phyloP scores from a whole-genome alignment of 23 tunicate species.

The Pegea sp. region DNA sequence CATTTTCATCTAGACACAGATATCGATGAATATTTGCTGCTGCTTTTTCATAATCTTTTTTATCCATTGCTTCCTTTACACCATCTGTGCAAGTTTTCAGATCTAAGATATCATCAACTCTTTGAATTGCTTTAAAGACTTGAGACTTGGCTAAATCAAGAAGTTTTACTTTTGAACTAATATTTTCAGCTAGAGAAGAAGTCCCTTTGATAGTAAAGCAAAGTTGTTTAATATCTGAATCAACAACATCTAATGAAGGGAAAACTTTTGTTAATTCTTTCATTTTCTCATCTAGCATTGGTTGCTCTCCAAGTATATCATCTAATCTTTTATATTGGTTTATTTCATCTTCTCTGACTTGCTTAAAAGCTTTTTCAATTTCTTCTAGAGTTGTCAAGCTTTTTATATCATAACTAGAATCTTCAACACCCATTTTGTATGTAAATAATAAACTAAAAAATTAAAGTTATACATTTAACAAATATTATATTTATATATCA shows the following conservation, averaged over 20 bases:
- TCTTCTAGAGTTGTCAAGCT: conserved; percentile 20
- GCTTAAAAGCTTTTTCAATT: conserved; percentile 28
- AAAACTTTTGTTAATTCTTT: conserved; percentile 3
- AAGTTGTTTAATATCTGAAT: conserved; percentile 28
- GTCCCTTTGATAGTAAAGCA: conserved; percentile 42
- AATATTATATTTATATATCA: too few species aligned
- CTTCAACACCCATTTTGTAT: too few species aligned
- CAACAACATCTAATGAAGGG: conserved; percentile 35
- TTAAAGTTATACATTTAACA: too few species aligned
- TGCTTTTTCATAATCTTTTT: conserved; percentile 85
- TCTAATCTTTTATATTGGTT: conserved; percentile 8
- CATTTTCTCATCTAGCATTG: conserved; percentile 14
- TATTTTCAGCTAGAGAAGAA: conserved; percentile 58
- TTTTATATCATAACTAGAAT: conserved; percentile 7
- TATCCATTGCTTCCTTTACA: conserved; percentile 76
- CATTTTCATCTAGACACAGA: conserved; percentile 87
- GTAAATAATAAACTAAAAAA: too few species aligned
- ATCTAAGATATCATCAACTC: conserved; percentile 89
- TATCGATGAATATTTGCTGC: conserved; percentile 91
- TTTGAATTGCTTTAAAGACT: conserved; percentile 85
- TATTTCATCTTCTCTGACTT: conserved; percentile 4
- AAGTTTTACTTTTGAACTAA: conserved; percentile 73
- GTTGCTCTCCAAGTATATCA: conserved; percentile 3
- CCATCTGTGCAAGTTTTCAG: conserved; percentile 88
- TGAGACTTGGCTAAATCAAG: conserved; percentile 77